Percentiles rank a stretch among this genome's conserved stretches.
Evolutionary conservation across 2,797 vertebrate species (phyloP).

Genomic region (Poliocrania exsul): DNA sequence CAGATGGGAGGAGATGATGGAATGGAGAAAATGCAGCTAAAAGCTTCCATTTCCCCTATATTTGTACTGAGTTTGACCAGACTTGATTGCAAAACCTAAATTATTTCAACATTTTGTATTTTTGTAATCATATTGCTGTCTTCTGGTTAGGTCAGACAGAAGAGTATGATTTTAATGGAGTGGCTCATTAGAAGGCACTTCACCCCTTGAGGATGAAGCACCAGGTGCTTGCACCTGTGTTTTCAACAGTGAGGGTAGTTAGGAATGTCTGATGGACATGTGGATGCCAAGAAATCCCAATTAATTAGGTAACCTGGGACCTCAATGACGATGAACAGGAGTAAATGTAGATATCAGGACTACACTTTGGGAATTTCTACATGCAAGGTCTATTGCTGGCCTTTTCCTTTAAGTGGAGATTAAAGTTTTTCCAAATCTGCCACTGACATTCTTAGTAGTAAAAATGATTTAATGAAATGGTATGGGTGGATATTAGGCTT

Average conservation of each 20-base stretch:
- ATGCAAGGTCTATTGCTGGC: not conserved
- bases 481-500: not conserved
- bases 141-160: not conserved
- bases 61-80: not conserved
- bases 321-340: not conserved
- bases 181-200: not conserved
- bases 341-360: not conserved
- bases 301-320: not conserved
- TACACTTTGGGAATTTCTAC: not conserved
- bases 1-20: not conserved
- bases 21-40: not conserved
- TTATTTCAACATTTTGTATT: not conserved
- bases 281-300: not conserved
- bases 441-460: not conserved
- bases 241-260: not conserved
- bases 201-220: fast-evolving
- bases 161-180: not conserved
- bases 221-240: not conserved
- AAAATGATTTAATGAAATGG: not conserved
- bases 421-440: not conserved
- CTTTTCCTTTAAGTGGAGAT: not conserved
- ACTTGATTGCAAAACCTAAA: not conserved
- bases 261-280: not conserved
- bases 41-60: not conserved
- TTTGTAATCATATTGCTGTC: not conserved